phyloP scores from a whole-genome alignment of 2,888 invertebrate species.

The Silvanus unidentatus region DNA sequence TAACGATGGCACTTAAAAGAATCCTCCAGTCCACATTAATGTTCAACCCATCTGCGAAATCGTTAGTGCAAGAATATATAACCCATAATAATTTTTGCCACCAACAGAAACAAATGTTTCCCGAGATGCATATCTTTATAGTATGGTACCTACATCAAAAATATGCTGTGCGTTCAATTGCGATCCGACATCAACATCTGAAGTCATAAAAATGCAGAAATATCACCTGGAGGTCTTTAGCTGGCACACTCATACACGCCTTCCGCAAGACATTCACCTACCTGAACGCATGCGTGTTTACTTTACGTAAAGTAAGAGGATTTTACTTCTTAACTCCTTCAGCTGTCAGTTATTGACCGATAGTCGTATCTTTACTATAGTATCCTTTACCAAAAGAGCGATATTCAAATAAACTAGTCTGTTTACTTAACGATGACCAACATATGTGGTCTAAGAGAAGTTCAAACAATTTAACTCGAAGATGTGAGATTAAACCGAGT shows the following conservation, averaged over 20 bases:
- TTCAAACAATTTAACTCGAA: no score
- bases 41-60: no score
- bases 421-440: no score
- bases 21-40: no score
- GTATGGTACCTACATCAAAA: neutral
- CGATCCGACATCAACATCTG: conserved; percentile 1
- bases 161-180: neutral
- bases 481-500: no score
- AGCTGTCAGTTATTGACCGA: conserved; percentile 36
- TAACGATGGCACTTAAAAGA: no score
- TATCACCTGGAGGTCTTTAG: conserved; percentile 16
- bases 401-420: no score
- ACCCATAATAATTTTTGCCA: no score
- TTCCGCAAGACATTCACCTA: conserved; percentile 20
- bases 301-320: conserved; percentile 26
- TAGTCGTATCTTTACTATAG: conserved; percentile 14
- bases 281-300: conserved; percentile 11
- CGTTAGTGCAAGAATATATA: neutral
- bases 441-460: no score
- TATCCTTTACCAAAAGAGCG: no score
- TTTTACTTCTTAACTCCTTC: conserved; percentile 31
- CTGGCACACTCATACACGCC: conserved; percentile 1
- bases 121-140: conserved; percentile 4
- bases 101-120: neutral
- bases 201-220: conserved; percentile 1